Evolutionary conservation across 2,113 vertebrate genomes (phyloP), one percentile per base, ranked within the genome.

Genomic region (Castor canadensis): DNA sequence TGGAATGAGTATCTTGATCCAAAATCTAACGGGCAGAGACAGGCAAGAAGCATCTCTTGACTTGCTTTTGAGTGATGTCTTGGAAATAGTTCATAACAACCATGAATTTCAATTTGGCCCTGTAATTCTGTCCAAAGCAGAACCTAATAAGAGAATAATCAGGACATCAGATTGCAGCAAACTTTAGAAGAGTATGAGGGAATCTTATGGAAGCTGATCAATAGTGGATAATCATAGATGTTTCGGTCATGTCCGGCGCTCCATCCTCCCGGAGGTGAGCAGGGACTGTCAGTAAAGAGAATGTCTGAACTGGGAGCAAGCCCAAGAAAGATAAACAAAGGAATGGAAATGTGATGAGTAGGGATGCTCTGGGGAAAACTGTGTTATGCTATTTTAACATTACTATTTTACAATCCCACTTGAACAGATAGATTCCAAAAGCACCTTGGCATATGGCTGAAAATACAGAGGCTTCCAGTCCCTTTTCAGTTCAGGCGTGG

Each of bases 81-180:
- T 94, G 60, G 86, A 96, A 97, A 97, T 85, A 71, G 47, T 76
- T 94, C 73, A 6, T 87, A 98, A 97, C 71, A 93, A 60, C 89
- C 91, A 47, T 93, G 95, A 91, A 95, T 96, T 97, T 95, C 96
- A 96, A 83, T 96, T 94, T 87, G 73, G 66, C 47, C 93, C 83
- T 49, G 69, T 91, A 89, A 97, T 92, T 80, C 91, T 26, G 8
- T 85, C 87, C 86, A 64, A 92, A 92, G 89, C 86, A 94, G 56
- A 96, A 69, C 86, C 89, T 94, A 94, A 95, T 96, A 89, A 94
- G 83, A 66, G 86, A 87, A 28, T 93, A 76, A 94, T 90, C 91
- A 62, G 71, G 43, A 94, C 92, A 93, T 94, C 71, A 90, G 75
- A 77, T 47, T 85, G 71, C 80, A 91, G 66, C 47, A 35, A 62